Evolutionary conservation across 2,797 vertebrate species (phyloP), one percentile per base, ranked within the genome.

Genomic region (Leuciscus waleckii): DNA sequence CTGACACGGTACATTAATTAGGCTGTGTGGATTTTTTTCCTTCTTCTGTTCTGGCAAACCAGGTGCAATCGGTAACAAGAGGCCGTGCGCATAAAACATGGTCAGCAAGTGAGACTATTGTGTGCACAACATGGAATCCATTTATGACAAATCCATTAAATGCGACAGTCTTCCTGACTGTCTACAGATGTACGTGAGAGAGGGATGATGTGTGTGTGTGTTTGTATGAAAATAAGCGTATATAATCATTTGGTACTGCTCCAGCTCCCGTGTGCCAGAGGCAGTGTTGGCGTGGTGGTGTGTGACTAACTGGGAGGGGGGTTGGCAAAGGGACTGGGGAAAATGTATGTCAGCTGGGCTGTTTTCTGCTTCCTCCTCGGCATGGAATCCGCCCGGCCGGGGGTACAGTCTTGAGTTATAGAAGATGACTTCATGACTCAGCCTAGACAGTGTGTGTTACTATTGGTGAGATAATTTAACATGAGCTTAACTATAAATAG

Each of bases 191-290:
- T 65, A 70, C 41, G 26, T 49, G 82, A 83, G 43, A 78, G 56
- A 43, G 41, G 19, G 26, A 61, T n/a, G 29, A 41, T 82, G 51
- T 76, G 82, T 82, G 82, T 82, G 76, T 35, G 56, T 82, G 76
- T 74, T 73, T 86, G 65, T 76, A 75, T 86, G 82, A 89, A 87
- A 89, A 85, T 85, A 85, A 83, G 82, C 77, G 63, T 84, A 70
- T 85, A 87, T 88, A 87, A 89, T 88, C 71, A 83, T 83, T 87
- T 88, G 85, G 85, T 88, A 74, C 35, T 58, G 65, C 83, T 88
- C 89, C 85, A 88, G 76, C 70, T 88, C 63, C 75, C 83, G 83
- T 51, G 74, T 82, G 87, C 88, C 85, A 88, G 76, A 87, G 85
- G 85, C 83, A 70, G 83, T 83, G 80, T 23, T 76, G 79, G 83